Base-by-base conservation (phyloP, 2,888 invertebrate genomes). In the Timema cristinae region DNA sequence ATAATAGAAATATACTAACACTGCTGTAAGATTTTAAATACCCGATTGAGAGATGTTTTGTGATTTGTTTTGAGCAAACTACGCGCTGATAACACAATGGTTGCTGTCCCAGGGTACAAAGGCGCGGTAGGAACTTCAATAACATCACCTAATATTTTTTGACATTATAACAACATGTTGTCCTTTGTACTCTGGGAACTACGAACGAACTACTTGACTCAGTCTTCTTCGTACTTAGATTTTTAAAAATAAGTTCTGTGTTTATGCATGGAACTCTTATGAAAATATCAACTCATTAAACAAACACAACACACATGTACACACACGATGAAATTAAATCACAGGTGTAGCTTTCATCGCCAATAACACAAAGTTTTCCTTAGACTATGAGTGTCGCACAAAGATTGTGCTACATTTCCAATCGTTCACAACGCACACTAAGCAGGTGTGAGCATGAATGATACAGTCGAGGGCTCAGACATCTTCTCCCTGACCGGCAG, bases 371-470 rank as follows among this genome's bases (percentile, higher is more conserved):
- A 54, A 63, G 47, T 61, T 63, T 49, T 70, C 50, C 51, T 32
- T 48, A 48, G 67, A 16, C 10, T 67, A 50, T 52, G 11, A 66
- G 51, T 67, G 16, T 47, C 2, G 11, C 70, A 47, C 50, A 49
- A 47, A 63, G 48, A 5, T 10, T 63, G 32, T 15, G 63, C 63
- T 63, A 6, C 13, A 7, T 63, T 63, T 63, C 59, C 71, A 72
- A 67, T 63, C 54, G 77, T 79, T 66, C 15, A 9, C 13, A 52
- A 70, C 54, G 71, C 63, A 63, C 63, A 63, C 86, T 91, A 94
- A 86, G 95, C 94, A 80, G 97, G 97, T 82, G 94, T 96, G 79
- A 97, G 90, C 82, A 92, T 94, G 82, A 97, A 95, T 83, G 95
- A 94, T 80, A 95, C 91, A 78, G 94, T 94, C 79, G 95, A 88